Percentiles rank a stretch among this genome's conserved stretches.
Evolutionary conservation across 2,797 vertebrate genomes (phyloP).

Genomic region (Smutsia gigantea): DNA sequence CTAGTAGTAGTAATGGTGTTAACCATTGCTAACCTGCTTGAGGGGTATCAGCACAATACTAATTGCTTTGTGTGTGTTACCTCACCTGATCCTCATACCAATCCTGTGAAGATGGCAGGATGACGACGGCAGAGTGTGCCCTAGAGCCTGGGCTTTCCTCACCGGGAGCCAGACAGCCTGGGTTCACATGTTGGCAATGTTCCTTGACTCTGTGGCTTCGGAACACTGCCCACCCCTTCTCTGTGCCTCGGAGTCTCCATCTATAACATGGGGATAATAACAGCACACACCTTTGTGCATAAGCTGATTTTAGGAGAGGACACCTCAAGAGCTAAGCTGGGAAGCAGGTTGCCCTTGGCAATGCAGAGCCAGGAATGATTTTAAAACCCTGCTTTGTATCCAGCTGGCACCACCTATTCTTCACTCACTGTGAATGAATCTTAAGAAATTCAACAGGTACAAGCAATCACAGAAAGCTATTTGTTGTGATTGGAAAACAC

Average conservation of each 20-base stretch:
- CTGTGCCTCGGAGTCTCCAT: not conserved
- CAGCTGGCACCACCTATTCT: not conserved
- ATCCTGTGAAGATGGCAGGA: not conserved
- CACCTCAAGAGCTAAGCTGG: not conserved
- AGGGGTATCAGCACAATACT: not conserved
- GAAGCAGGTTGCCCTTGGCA: not conserved
- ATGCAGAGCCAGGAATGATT: rapidly evolving
- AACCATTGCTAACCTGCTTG: not conserved
- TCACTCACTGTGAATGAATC: not conserved
- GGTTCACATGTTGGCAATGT: not conserved
- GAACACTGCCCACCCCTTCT: not conserved
- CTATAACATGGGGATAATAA: not conserved
- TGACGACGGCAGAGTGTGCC: too few relatives aligned
- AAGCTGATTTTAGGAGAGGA: not conserved
- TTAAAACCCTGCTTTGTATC: not conserved
- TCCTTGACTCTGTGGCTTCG: not conserved
- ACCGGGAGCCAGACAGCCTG: not conserved
- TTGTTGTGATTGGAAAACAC: constrained; percentile 72
- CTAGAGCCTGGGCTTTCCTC: not conserved
- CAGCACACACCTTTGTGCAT: rapidly evolving
- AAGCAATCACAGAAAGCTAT: constrained; percentile 60
- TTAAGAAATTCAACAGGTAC: constrained; percentile 57
- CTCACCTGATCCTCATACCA: not conserved
- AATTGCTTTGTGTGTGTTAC: not conserved
- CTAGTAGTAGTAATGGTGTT: not conserved